Evolutionary conservation across 2,797 vertebrate genomes (phyloP), one percentile per base, ranked within the genome.

Genomic region (Gymnocypris eckloni): DNA sequence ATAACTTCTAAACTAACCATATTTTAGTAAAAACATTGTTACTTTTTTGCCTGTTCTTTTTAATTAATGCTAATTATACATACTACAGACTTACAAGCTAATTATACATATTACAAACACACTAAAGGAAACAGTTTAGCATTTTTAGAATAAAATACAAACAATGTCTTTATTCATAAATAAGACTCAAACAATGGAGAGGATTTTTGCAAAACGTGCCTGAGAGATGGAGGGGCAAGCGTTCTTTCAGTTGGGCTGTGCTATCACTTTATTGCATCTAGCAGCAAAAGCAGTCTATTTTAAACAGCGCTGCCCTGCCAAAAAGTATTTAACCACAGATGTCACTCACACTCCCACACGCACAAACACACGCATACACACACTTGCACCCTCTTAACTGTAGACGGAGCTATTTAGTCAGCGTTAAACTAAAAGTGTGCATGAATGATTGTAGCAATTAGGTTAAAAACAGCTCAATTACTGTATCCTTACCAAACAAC

Each of bases 251-350:
- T 15, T 73, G 70, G 20, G 67, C 15, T 12, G 52, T 54, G n/a
- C n/a, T 59, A 66, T 83, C 71, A 39, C 71, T 64, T 83, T 83
- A 83, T 83, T 75, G 54, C 81, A 75, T 75, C 71, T 66, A 37
- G 8, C 71, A 50, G 43, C 56, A 83, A 83, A 83, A 66, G 43
- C 59, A 83, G 28, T 76, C 82, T 83, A 76, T 83, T 76, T 83
- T 64, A 83, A 83, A 75, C 71, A 37, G 18, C 13, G 56, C 81
- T 4, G 8, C 10, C 43, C 71, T 75, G 81, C 71, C 82, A 83
- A 83, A 66, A 76, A 64, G 25, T 45, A 83, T 66, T 83, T 76
- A 83, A 75, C 82, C 82, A 83, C 28, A 66, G 81, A 75, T 76
- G 56, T 61, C 80, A 71, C 71, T 71, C 73, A 82, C 83, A 43